A percentile compares a stretch with the other conserved stretches of the same genome.
Conservation (phyloP, 2,888 invertebrate genomes). For the Euspilapteryx auroguttella region DNA sequence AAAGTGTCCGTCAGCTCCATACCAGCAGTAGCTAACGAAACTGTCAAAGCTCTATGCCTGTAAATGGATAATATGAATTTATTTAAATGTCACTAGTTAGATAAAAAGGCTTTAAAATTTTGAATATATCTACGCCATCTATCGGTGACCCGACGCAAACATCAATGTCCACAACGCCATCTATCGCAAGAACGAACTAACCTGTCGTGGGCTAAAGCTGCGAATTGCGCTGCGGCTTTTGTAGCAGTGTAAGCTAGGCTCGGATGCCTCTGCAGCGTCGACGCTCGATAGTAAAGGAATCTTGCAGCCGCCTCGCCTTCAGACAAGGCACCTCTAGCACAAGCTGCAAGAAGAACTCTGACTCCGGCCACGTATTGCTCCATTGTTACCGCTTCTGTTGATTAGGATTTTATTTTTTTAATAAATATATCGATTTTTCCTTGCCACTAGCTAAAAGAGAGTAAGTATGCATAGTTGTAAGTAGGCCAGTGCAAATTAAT, state of each 20-base stretch:
- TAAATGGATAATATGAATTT: no score
- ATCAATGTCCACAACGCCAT: no score
- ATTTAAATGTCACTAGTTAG: no score
- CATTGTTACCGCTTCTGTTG: conserved; percentile 48
- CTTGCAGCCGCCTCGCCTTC: conserved; percentile 66
- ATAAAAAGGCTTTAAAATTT: no score
- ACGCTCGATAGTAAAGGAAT: conserved; percentile 68
- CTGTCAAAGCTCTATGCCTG: conserved; percentile 64
- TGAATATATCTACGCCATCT: no score
- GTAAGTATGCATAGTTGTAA: no score
- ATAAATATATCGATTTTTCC: no score
- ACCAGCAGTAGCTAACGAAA: conserved; percentile 69
- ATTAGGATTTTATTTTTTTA: no score
- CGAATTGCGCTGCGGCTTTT: conserved; percentile 63
- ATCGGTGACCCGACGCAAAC: no score
- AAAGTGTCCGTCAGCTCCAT: conserved; percentile 72
- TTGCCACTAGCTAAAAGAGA: no score
- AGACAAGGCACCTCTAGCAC: conserved; percentile 61
- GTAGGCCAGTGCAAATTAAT: no score
- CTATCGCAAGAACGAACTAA: no score
- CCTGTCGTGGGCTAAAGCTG: conserved; percentile 61
- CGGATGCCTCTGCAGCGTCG: conserved; percentile 63
- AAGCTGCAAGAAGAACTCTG: conserved; percentile 60
- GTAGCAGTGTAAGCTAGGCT: conserved; percentile 64
- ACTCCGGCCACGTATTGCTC: conserved; percentile 68